These are phyloP conservation scores for Channa maculata DNA, from an alignment of 2,113 vertebrate genomes.

Conservation along the genomic window DNA sequence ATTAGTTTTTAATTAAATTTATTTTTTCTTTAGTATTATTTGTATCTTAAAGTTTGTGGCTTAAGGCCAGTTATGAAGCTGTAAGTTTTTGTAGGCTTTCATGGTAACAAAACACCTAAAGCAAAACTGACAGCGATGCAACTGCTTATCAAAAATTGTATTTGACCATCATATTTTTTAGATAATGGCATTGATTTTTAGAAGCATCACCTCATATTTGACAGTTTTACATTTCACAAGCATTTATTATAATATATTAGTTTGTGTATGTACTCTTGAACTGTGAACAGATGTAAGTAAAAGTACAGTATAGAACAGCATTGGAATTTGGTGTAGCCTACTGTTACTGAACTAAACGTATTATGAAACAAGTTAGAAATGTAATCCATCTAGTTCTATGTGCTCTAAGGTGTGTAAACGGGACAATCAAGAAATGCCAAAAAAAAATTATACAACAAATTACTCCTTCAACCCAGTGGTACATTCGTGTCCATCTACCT, in stretches of 20 bases:
- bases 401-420: constrained; percentile 7
- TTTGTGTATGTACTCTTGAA: too few species aligned
- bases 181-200: too few species aligned
- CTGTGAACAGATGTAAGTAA: not conserved
- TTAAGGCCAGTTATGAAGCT: not conserved
- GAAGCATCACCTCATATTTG: too few species aligned
- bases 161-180: too few species aligned
- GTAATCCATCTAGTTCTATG: constrained; percentile 13
- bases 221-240: too few species aligned
- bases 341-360: too few species aligned
- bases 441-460: not conserved
- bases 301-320: not conserved
- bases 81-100: not conserved
- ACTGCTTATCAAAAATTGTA: not conserved
- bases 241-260: too few species aligned
- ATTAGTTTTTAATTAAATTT: not conserved
- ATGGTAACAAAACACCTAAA: not conserved
- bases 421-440: not conserved
- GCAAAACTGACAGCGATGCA: not conserved
- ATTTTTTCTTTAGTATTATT: not conserved
- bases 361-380: constrained; percentile 26
- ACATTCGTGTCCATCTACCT: not conserved
- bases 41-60: not conserved
- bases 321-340: not conserved
- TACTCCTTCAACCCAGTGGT: not conserved